Percentiles rank a stretch among this genome's conserved stretches.
These are phyloP conservation scores for Dorcus hopei DNA, from an alignment of 2,888 invertebrate genomes.

Conservation along the genomic window DNA sequence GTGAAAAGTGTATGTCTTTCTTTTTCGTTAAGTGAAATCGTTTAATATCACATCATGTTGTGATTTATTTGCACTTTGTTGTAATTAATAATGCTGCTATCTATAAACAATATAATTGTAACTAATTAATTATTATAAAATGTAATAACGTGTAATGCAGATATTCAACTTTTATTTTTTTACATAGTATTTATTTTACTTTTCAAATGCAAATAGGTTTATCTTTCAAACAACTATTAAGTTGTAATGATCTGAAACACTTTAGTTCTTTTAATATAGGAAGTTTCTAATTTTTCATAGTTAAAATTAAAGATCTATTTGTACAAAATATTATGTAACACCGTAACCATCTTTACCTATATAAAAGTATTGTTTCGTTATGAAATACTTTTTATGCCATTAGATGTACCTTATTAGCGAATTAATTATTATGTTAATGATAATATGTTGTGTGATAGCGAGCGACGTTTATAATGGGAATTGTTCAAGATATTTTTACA, in stretches of 20 bases:
- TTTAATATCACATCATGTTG: background rate
- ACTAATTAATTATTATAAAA: background rate
- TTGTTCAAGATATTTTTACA: slow-evolving; percentile 13
- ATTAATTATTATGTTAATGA: slow-evolving; percentile 3
- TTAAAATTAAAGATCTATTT: background rate
- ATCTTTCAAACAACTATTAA: no score
- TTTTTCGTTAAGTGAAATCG: slow-evolving; percentile 1
- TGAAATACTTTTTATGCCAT: slow-evolving; percentile 19
- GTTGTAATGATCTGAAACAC: no score
- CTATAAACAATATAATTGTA: slow-evolving; percentile 7
- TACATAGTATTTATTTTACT: background rate
- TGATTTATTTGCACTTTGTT: slow-evolving; percentile 9
- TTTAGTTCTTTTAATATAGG: no score
- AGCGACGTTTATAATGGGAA: slow-evolving; percentile 9
- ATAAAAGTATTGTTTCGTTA: slow-evolving; percentile 17
- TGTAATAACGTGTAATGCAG: background rate
- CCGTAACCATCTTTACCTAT: slow-evolving; percentile 18
- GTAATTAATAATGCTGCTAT: background rate
- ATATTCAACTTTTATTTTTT: background rate
- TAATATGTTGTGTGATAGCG: slow-evolving; percentile 15
- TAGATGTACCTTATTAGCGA: slow-evolving; percentile 19
- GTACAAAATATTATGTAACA: slow-evolving; percentile 1
- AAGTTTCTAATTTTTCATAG: no score
- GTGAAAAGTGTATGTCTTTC: slow-evolving; percentile 13
- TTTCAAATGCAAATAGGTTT: background rate